Base-by-base conservation (phyloP, 30 jellyfish, hydroid and myxozoan genomes). In the Chironex yamaguchii region DNA sequence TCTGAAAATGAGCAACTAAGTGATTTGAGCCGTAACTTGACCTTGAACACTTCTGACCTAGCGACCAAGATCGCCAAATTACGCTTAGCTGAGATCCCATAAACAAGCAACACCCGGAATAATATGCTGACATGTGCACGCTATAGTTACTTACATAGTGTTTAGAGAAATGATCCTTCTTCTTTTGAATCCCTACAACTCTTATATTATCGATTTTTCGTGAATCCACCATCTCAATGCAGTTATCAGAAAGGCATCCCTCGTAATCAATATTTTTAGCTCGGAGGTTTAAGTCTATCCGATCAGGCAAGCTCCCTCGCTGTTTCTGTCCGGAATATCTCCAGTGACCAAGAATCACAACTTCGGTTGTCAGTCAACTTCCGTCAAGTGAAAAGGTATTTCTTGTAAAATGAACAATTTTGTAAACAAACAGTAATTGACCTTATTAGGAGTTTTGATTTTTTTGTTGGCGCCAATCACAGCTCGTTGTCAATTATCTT, bases 131-230 rank as follows among this genome's bases (percentile, higher is more conserved):
- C n/a, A n/a, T n/a, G n/a, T n/a, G n/a, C n/a, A n/a, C n/a, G n/a
- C n/a, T n/a, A n/a, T n/a, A n/a, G n/a, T n/a, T 14, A 62, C 97
- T 29, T 81, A 89, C 97, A 71, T 89, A 89, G 33, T 89, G 97
- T 63, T 89, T 89, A 54, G 72, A 67, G 49, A 87, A 86, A 28
- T 36, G 71, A 4, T 89, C 97, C 50, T 89, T 89, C 34, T 62
- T 58, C 84, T 89, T 89, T 33, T 89, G 97, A 86, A 89, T 42
- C 53, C 97, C 97, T 54, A 89, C 93, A 36, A 89, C 97, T 33
- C 67, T 54, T 0, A 89, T 89, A 30, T 73, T 79, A 14, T 79
- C 97, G 49, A 89, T 89, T 29, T 49, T 84, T 67, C 71, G 79
- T 14, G 82, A 49, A 52, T 89, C 97, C 1, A 89, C 97, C 97